These are phyloP conservation scores for Sceliomorpha sp. DNA, from an alignment of 2,888 invertebrate species.

Conservation along the genomic window DNA sequence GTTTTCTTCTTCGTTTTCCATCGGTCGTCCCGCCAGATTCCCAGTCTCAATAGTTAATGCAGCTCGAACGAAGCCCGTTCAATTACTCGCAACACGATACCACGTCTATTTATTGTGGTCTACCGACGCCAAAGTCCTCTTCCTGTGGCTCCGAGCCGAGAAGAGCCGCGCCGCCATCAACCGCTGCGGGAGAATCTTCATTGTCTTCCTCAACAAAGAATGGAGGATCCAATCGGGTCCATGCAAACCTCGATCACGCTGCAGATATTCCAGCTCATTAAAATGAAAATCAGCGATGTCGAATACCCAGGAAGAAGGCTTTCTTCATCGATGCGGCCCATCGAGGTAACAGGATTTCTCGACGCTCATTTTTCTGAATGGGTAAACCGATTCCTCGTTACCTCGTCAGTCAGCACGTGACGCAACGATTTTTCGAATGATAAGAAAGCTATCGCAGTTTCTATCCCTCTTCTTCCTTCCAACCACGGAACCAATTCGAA, in stretches of 20 bases:
- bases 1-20: constrained; percentile 32
- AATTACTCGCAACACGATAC: constrained; percentile 76
- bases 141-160: constrained; percentile 36
- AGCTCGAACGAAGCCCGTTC: constrained; percentile 70
- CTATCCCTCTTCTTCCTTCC: too few relatives aligned
- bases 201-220: constrained; percentile 44
- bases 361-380: too few relatives aligned
- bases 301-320: constrained; percentile 12
- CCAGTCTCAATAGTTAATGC: constrained; percentile 72
- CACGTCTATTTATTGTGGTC: constrained; percentile 74
- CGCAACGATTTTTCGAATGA: constrained; percentile 1
- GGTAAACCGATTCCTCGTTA: too few relatives aligned
- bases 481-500: constrained; percentile 41
- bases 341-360: not conserved
- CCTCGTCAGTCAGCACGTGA: too few relatives aligned
- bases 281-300: constrained; percentile 39
- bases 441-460: too few relatives aligned
- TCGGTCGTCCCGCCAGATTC: constrained; percentile 34
- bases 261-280: constrained; percentile 37
- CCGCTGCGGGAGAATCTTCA: constrained; percentile 36
- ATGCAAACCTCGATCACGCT: constrained; percentile 20
- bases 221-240: constrained; percentile 1
- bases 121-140: constrained; percentile 61
- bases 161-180: constrained; percentile 9
- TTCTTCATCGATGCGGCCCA: not conserved